phyloP scores from a whole-genome alignment of 2,888 invertebrate genomes.

The Aporophyla nigra region DNA sequence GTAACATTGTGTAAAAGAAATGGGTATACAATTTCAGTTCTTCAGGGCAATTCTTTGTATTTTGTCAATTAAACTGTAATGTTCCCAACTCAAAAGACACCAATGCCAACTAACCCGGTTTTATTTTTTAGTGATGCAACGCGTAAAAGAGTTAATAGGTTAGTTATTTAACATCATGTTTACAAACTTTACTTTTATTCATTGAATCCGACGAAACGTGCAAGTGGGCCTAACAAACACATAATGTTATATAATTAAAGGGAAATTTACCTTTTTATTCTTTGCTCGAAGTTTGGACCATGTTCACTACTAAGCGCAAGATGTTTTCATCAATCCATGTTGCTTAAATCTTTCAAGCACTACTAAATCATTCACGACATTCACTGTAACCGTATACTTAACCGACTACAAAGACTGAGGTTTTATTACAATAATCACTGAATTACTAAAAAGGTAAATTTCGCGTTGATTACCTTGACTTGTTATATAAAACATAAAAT shows the following conservation, averaged over 20 bases:
- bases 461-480: not conserved
- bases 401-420: not conserved
- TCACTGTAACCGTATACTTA: not conserved
- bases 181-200: too few species aligned
- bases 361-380: not conserved
- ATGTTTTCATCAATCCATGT: not conserved
- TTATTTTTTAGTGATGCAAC: too few species aligned
- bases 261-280: constrained; percentile 29
- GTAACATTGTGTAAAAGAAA: too few species aligned
- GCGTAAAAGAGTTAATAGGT: too few species aligned
- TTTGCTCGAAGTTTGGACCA: not conserved
- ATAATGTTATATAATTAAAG: constrained; percentile 21
- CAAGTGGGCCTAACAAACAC: not conserved
- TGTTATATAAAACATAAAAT: constrained; percentile 5
- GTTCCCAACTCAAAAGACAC: too few species aligned
- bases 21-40: too few species aligned
- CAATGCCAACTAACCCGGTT: too few species aligned
- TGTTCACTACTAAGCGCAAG: too few species aligned
- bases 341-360: not conserved
- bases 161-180: too few species aligned
- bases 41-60: too few species aligned
- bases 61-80: too few species aligned
- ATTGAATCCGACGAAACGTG: too few species aligned
- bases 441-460: constrained; percentile 38
- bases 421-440: not conserved